A percentile compares a stretch with the other conserved stretches of the same genome.
Evolutionary conservation across 2,888 invertebrate species (phyloP).

Genomic region (Cheilosia pagana): DNA sequence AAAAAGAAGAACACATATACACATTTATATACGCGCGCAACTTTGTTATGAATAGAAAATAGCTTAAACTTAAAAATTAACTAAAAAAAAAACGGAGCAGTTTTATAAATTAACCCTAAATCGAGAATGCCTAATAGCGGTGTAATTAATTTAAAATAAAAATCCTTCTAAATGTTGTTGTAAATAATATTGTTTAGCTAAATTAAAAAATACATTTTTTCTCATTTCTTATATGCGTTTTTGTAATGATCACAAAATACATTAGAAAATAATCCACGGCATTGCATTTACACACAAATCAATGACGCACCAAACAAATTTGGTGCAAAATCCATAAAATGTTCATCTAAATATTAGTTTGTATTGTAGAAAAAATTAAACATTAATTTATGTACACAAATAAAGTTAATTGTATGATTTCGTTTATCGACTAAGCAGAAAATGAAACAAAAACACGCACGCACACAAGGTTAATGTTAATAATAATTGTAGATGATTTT

Average conservation of each 20-base stretch:
- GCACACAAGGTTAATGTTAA: slow-evolving; percentile 37
- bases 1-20: slow-evolving; percentile 36
- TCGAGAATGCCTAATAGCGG: slow-evolving; percentile 23
- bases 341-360: not conserved
- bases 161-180: slow-evolving; percentile 47
- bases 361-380: slow-evolving; percentile 44
- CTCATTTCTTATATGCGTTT: slow-evolving; percentile 32
- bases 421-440: slow-evolving; percentile 30
- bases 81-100: slow-evolving; percentile 61
- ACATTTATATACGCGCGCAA: slow-evolving; percentile 28
- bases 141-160: slow-evolving; percentile 50
- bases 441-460: slow-evolving; percentile 44
- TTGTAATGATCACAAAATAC: slow-evolving; percentile 56
- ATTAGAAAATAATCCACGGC: slow-evolving; percentile 38
- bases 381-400: slow-evolving; percentile 65
- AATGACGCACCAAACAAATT: slow-evolving; percentile 22
- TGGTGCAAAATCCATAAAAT: slow-evolving; percentile 4
- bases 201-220: slow-evolving; percentile 45
- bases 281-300: slow-evolving; percentile 32
- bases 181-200: slow-evolving; percentile 36
- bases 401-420: slow-evolving; percentile 30
- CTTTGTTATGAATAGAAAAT: slow-evolving; percentile 46
- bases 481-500: slow-evolving; percentile 30
- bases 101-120: slow-evolving; percentile 61
- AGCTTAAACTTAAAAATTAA: slow-evolving; percentile 67